A percentile compares a stretch with the other conserved stretches of the same genome.
These are phyloP conservation scores for Micropoecilia bifurca DNA, from an alignment of 2,797 vertebrate genomes.

Conservation along the genomic window DNA sequence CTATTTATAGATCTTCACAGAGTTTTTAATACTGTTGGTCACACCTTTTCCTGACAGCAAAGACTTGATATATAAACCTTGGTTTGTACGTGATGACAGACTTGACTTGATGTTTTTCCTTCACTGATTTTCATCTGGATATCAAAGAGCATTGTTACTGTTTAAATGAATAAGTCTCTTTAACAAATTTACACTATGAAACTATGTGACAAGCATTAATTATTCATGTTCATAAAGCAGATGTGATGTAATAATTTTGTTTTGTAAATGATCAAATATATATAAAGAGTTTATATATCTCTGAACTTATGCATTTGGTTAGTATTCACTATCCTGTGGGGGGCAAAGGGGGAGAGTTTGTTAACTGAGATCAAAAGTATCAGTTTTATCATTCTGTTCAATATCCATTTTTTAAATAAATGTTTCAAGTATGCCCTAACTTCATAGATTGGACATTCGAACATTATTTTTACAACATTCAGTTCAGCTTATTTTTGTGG, in stretches of 20 bases:
- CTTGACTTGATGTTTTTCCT: conserved; percentile 41
- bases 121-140: conserved; percentile 42
- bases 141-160: conserved; percentile 29
- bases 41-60: conserved; percentile 41
- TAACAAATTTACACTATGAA: conserved; percentile 35
- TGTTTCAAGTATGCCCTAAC: not conserved
- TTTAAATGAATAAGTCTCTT: conserved; percentile 11
- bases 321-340: not conserved
- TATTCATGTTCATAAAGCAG: conserved; percentile 28
- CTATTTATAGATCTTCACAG: conserved; percentile 58
- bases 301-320: not conserved
- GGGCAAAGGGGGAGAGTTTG: too few species aligned
- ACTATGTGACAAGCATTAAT: conserved; percentile 28
- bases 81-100: conserved; percentile 46
- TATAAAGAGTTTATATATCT: conserved; percentile 17
- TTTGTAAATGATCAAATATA: conserved; percentile 34
- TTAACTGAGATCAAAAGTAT: not conserved
- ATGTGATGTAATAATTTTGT: conserved; percentile 14
- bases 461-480: too few species aligned
- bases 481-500: too few species aligned
- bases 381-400: not conserved
- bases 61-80: conserved; percentile 36
- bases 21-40: conserved; percentile 50
- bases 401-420: not conserved
- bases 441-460: not conserved